These are phyloP conservation scores for Alfaro cultratus DNA, from an alignment of 2,797 vertebrate species.

Conservation along the genomic window DNA sequence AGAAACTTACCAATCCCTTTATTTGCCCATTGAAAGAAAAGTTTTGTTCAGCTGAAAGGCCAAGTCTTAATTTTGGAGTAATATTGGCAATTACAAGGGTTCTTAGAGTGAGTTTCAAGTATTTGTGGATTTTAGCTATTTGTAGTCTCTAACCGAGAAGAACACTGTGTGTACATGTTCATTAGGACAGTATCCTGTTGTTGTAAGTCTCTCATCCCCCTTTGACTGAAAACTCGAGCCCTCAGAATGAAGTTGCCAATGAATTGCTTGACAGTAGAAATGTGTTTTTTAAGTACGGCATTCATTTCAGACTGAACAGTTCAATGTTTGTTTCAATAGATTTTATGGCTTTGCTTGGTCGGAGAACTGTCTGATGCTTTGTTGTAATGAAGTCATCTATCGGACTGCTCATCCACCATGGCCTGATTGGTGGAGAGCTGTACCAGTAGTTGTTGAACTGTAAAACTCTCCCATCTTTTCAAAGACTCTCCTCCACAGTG, in stretches of 20 bases:
- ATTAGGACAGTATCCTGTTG: not conserved
- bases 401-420: not conserved
- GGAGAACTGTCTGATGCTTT: not conserved
- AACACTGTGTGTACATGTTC: not conserved
- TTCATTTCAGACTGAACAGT: not conserved
- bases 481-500: not conserved
- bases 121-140: not conserved
- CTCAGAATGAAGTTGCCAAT: not conserved
- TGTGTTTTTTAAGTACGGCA: not conserved
- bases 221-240: not conserved
- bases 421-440: not conserved
- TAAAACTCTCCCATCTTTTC: not conserved
- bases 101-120: not conserved
- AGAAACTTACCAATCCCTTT: no score
- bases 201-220: not conserved
- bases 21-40: not conserved
- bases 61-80: not conserved
- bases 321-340: not conserved
- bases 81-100: not conserved
- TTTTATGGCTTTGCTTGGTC: not conserved
- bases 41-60: not conserved
- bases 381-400: not conserved
- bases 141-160: not conserved
- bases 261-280: not conserved
- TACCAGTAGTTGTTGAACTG: not conserved